These are phyloP conservation scores for Dolomedes plantarius DNA, from an alignment of 2,888 invertebrate species.

Conservation along the genomic window DNA sequence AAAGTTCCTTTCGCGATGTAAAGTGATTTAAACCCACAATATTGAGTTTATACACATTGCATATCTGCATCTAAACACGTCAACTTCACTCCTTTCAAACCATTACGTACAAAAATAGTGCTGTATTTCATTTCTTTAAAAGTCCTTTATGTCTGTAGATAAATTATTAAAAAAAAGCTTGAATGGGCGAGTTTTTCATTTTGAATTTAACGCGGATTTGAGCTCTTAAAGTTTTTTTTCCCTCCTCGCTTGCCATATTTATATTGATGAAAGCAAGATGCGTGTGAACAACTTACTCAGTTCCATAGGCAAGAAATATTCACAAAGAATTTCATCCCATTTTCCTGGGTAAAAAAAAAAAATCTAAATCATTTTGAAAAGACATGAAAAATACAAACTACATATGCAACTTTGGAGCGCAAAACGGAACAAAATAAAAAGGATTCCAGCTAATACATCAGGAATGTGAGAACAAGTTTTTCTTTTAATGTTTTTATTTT, in stretches of 20 bases:
- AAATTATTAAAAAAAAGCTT: too few species aligned
- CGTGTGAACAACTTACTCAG: not conserved
- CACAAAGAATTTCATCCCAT: slow-evolving; percentile 9
- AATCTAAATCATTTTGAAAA: not conserved
- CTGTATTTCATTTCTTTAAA: too few species aligned
- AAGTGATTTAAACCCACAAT: too few species aligned
- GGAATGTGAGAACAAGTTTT: slow-evolving; percentile 66
- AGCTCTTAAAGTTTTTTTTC: too few species aligned
- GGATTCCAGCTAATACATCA: slow-evolving; percentile 1
- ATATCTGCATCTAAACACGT: too few species aligned
- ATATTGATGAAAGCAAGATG: not conserved
- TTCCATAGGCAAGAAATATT: not conserved
- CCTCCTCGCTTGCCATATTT: not conserved
- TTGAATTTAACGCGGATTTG: too few species aligned
- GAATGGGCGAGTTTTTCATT: too few species aligned
- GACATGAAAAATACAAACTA: not conserved
- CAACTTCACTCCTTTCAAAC: too few species aligned
- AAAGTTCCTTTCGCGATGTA: too few species aligned
- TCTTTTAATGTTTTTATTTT: slow-evolving; percentile 53
- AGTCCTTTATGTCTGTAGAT: too few species aligned
- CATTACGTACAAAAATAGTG: too few species aligned
- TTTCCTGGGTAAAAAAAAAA: not conserved
- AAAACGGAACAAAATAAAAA: slow-evolving; percentile 12
- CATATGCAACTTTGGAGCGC: slow-evolving; percentile 2
- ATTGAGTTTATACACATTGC: too few species aligned